Conservation (phyloP, 2,113 vertebrate species). For the Panurus biarmicus region DNA sequence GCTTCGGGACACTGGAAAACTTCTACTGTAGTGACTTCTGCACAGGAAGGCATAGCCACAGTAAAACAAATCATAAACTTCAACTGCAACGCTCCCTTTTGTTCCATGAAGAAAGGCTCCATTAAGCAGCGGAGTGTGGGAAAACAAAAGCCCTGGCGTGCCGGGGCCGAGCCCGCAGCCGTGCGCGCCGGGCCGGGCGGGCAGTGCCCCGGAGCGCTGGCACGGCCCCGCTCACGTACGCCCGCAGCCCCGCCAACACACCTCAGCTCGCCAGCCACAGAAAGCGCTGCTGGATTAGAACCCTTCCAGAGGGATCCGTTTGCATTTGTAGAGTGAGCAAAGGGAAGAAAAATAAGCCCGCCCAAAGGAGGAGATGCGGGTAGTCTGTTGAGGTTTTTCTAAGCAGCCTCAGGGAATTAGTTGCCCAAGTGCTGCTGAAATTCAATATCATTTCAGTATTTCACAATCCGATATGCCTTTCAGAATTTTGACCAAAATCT, state of each 20-base stretch:
- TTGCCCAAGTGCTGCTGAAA: not conserved
- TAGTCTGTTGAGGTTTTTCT: not conserved
- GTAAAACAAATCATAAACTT: not conserved
- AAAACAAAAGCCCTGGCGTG: not conserved
- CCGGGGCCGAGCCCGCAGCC: not conserved
- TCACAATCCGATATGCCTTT: not conserved
- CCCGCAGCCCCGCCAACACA: accelerated
- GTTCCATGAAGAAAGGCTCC: not conserved
- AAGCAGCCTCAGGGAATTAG: not conserved
- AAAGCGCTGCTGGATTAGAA: not conserved
- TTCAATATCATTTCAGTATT: not conserved
- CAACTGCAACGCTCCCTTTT: not conserved
- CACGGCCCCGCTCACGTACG: not conserved
- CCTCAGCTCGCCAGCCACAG: not conserved
- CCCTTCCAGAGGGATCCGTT: not conserved
- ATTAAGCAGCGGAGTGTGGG: not conserved
- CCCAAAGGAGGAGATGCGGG: not conserved
- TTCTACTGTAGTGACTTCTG: not conserved
- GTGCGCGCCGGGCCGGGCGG: not conserved
- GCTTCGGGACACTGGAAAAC: not conserved
- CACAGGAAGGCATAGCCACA: not conserved
- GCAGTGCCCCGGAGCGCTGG: not conserved
- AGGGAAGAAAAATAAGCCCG: not conserved
- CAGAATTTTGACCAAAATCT: not conserved
- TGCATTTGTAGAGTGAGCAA: not conserved